Evolutionary conservation across 2,797 vertebrate species (phyloP).

Genomic region (Champsocephalus esox): DNA sequence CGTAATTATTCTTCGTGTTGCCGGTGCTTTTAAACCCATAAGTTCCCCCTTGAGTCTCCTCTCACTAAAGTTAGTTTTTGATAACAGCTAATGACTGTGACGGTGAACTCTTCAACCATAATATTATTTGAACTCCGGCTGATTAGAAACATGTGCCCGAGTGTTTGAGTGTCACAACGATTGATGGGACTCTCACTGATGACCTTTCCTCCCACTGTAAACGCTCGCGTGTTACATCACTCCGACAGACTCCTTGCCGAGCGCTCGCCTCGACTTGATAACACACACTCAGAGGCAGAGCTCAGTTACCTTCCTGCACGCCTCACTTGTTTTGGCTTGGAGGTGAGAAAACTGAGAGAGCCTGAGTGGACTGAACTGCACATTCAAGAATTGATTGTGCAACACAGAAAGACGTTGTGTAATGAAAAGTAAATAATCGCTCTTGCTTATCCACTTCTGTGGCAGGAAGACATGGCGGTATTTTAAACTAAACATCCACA

Average conservation of each 20-base stretch:
- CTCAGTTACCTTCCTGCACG: conserved; percentile 31
- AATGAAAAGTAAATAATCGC: conserved; percentile 25
- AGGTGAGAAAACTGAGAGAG: not conserved
- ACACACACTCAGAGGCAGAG: conserved; percentile 23
- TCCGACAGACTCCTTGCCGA: conserved; percentile 34
- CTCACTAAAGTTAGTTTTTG: conserved; percentile 64
- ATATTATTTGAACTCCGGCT: conserved; percentile 70
- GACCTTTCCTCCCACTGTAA: conserved; percentile 65
- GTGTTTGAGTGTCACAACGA: conserved; percentile 68
- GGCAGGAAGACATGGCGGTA: not conserved
- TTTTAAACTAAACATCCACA: conserved; percentile 7
- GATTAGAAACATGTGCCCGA: conserved; percentile 79
- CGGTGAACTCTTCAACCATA: conserved; percentile 67
- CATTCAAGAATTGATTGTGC: conserved; percentile 1
- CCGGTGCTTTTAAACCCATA: conserved; percentile 56
- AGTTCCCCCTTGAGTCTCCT: conserved; percentile 20
- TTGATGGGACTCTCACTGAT: conserved; percentile 62
- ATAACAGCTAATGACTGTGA: conserved; percentile 70
- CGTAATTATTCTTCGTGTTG: conserved; percentile 68
- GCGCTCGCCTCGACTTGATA: conserved; percentile 36
- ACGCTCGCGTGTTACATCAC: conserved; percentile 45
- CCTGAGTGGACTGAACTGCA: not conserved
- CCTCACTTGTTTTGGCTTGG: conserved; percentile 20
- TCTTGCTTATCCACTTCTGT: conserved; percentile 19
- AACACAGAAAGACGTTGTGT: not conserved